Conservation (phyloP, 2,888 invertebrate genomes). For the Rhingia rostrata region DNA sequence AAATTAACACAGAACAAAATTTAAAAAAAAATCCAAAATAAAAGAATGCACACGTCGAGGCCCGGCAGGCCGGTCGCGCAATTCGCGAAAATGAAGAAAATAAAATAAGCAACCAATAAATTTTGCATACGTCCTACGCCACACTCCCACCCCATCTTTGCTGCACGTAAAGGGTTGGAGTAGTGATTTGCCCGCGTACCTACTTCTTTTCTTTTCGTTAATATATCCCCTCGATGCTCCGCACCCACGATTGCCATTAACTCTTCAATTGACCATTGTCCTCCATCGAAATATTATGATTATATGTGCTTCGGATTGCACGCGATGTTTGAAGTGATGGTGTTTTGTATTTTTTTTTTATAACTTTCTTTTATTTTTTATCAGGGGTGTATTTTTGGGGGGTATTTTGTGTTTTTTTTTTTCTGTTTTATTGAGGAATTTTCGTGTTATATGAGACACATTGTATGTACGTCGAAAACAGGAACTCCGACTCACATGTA, state of each 20-base stretch:
- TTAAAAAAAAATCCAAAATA: slow-evolving; percentile 10
- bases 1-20: slow-evolving; percentile 47
- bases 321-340: slow-evolving; percentile 70
- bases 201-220: slow-evolving; percentile 67
- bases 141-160: not conserved
- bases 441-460: slow-evolving; percentile 70
- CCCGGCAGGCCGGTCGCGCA: not conserved
- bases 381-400: slow-evolving; percentile 5
- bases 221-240: slow-evolving; percentile 17
- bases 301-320: slow-evolving; percentile 65
- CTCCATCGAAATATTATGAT: slow-evolving; percentile 74
- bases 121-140: slow-evolving; percentile 61
- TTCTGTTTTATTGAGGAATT: slow-evolving; percentile 55
- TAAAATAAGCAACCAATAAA: slow-evolving; percentile 69
- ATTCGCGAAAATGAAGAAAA: slow-evolving; percentile 68
- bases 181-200: slow-evolving; percentile 58
- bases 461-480: slow-evolving; percentile 64
- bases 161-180: slow-evolving; percentile 16
- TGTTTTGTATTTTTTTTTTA: slow-evolving; percentile 56
- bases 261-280: slow-evolving; percentile 75
- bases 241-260: slow-evolving; percentile 65
- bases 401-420: slow-evolving; percentile 25
- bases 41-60: slow-evolving; percentile 57
- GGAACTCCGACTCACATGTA: slow-evolving; percentile 60
- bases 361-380: slow-evolving; percentile 39